phyloP scores from a whole-genome alignment of 2,113 vertebrate genomes.

The Uria lomvia region DNA sequence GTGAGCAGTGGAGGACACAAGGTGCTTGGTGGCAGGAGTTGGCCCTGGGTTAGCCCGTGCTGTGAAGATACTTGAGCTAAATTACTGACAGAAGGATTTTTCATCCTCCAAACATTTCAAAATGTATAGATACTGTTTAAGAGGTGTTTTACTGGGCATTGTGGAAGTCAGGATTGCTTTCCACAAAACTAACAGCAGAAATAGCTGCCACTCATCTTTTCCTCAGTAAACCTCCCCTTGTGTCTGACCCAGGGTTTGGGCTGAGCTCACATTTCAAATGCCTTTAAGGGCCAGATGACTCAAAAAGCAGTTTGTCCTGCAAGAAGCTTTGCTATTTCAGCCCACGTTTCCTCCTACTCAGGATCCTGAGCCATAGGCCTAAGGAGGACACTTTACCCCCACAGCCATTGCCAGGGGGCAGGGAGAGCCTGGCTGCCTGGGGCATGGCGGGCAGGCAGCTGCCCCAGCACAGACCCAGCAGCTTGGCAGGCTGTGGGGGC shows the following conservation, averaged over 20 bases:
- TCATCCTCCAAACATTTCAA: neutral
- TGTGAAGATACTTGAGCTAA: neutral
- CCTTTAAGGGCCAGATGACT: neutral
- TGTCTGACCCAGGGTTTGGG: neutral
- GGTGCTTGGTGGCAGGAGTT: neutral
- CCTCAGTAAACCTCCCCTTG: neutral
- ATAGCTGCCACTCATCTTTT: neutral
- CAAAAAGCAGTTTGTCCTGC: neutral
- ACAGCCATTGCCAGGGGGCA: neutral
- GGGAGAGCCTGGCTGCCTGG: neutral
- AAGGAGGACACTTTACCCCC: neutral
- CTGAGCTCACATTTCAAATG: neutral
- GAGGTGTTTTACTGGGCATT: neutral
- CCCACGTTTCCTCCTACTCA: neutral
- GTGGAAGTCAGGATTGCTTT: neutral
- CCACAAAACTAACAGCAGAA: neutral
- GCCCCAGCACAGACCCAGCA: neutral
- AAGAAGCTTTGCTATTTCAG: neutral
- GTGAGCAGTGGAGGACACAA: rapidly evolving
- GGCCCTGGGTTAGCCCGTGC: rapidly evolving
- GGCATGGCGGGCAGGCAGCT: neutral
- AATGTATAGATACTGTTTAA: neutral
- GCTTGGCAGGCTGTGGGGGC: rapidly evolving
- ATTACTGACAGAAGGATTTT: neutral
- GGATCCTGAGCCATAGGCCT: neutral